These are phyloP conservation scores for Melanogrammus aeglefinus DNA, from an alignment of 2,797 vertebrate species.

Conservation along the genomic window DNA sequence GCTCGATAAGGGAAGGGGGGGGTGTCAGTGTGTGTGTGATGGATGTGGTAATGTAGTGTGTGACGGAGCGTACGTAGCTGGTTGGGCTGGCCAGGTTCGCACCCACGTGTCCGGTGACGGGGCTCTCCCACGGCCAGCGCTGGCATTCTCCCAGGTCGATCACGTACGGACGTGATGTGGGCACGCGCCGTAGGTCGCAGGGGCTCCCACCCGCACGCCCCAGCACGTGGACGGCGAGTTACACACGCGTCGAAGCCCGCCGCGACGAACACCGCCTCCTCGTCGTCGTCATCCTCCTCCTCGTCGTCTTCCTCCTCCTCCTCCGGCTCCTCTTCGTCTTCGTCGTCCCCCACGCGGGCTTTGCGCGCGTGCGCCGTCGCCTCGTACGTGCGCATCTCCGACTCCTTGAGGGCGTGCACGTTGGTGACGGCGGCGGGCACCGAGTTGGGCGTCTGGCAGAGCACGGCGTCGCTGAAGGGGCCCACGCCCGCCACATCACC, in stretches of 20 bases:
- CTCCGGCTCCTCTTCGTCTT: slow-evolving; percentile 39
- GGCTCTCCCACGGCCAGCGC: slow-evolving; percentile 80
- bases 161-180: slow-evolving; percentile 91
- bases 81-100: slow-evolving; percentile 92
- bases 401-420: slow-evolving; percentile 82
- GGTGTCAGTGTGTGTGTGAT: neutral
- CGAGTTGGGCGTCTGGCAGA: slow-evolving; percentile 89
- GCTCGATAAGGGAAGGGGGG: too few species aligned
- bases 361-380: slow-evolving; percentile 28
- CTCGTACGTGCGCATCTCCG: slow-evolving; percentile 76
- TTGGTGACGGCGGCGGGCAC: slow-evolving; percentile 87
- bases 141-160: slow-evolving; percentile 94
- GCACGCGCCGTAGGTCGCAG: slow-evolving; percentile 92
- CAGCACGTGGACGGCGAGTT: slow-evolving; percentile 92
- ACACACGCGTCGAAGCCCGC: slow-evolving; percentile 56
- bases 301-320: slow-evolving; percentile 25
- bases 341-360: slow-evolving; percentile 30
- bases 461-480: slow-evolving; percentile 86
- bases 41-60: too few species aligned
- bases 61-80: slow-evolving; percentile 92
- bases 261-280: slow-evolving; percentile 42
- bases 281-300: slow-evolving; percentile 62
- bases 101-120: slow-evolving; percentile 82
- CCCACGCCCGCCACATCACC: slow-evolving; percentile 84
- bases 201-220: slow-evolving; percentile 87